phyloP scores from a whole-genome alignment of 92 coral and sea anemone genomes.

The Actinernus sp. region DNA sequence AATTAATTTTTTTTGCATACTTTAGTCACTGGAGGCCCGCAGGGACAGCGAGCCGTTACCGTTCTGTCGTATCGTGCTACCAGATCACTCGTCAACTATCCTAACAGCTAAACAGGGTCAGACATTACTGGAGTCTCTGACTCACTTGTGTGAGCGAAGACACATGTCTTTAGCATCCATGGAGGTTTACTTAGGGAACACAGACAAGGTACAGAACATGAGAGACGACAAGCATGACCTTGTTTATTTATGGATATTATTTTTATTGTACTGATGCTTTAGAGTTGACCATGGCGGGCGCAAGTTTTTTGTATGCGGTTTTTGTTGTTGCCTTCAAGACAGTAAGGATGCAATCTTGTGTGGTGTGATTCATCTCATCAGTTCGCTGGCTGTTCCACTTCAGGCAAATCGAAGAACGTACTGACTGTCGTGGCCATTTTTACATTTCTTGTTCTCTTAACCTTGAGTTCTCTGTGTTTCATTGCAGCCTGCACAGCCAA shows the following conservation, averaged over 20 bases:
- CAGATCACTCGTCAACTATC: conserved; percentile 89
- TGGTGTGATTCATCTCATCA: no score
- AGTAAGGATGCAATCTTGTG: not conserved
- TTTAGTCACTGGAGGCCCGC: conserved; percentile 75
- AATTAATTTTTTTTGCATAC: no score
- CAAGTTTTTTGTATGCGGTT: not conserved
- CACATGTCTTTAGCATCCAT: conserved; percentile 84
- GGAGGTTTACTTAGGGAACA: conserved; percentile 76
- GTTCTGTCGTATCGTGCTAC: conserved; percentile 90
- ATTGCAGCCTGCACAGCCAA: conserved; percentile 56
- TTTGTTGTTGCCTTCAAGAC: conserved; percentile 12
- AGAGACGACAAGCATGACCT: not conserved
- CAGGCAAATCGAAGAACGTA: no score
- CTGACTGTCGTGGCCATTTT: no score
- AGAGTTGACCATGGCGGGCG: not conserved
- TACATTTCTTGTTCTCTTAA: no score
- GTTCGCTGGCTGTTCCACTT: no score
- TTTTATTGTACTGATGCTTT: not conserved
- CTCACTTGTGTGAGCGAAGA: conserved; percentile 87
- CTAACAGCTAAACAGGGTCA: conserved; percentile 86
- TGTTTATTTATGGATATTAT: conserved; percentile 5
- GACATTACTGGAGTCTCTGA: conserved; percentile 82
- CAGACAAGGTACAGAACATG: conserved; percentile 67
- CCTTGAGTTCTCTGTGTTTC: no score
- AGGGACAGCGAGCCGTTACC: conserved; percentile 82